Conservation (phyloP, 2,888 invertebrate genomes). For the Seira sanloemensis region DNA sequence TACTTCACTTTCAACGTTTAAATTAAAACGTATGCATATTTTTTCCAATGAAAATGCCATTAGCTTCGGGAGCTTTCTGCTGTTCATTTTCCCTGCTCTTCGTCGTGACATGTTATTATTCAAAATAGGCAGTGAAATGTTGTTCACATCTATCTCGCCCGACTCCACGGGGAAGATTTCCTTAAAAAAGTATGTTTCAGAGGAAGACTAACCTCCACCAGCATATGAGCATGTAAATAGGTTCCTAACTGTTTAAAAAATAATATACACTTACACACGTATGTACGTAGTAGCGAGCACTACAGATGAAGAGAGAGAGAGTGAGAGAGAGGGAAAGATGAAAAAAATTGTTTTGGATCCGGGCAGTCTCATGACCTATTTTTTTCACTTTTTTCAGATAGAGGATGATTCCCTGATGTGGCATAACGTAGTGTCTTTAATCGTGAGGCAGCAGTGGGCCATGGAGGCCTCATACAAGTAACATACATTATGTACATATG, state of each 20-base stretch:
- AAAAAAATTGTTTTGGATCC: constrained; percentile 56
- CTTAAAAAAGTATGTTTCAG: not conserved
- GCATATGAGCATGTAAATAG: too few relatives aligned
- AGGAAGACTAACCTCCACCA: too few relatives aligned
- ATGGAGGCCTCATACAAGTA: not conserved
- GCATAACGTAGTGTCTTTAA: constrained; percentile 42
- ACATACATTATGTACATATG: not conserved
- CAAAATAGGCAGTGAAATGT: constrained; percentile 16
- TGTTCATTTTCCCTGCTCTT: not conserved
- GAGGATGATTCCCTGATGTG: constrained; percentile 22
- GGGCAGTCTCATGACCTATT: constrained; percentile 67
- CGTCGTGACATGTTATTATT: constrained; percentile 55
- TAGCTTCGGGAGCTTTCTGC: too few relatives aligned
- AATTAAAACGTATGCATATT: too few relatives aligned
- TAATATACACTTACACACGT: too few relatives aligned
- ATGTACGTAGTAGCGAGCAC: constrained; percentile 23
- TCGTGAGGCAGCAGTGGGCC: too few relatives aligned
- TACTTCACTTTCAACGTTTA: too few relatives aligned
- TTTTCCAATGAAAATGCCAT: too few relatives aligned
- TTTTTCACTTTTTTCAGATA: constrained; percentile 41
- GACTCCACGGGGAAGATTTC: constrained; percentile 54
- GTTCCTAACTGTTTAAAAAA: constrained; percentile 23
- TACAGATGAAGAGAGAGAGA: too few relatives aligned
- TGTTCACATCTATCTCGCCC: too few relatives aligned
- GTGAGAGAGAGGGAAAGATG: not conserved